Conservation (phyloP, 2,888 invertebrate genomes). For the Metallyticus violacea region DNA sequence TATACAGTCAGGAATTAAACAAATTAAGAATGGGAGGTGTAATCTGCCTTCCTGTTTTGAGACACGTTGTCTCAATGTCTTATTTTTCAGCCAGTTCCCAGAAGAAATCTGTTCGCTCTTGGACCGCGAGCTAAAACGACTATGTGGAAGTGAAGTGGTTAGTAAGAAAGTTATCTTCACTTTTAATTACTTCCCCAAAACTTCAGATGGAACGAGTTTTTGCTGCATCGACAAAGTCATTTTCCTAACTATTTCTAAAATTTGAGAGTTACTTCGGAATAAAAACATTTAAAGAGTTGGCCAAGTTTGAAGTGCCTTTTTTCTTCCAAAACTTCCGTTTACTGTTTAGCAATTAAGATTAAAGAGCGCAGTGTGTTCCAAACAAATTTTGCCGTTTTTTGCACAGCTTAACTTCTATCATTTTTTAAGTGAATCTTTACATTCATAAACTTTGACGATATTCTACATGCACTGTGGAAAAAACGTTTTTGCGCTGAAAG, state of each 20-base stretch:
- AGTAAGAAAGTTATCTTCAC: not conserved
- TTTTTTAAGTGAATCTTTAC: too few relatives aligned
- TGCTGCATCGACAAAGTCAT: not conserved
- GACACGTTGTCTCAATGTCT: not conserved
- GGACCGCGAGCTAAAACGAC: not conserved
- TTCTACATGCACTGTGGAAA: too few relatives aligned
- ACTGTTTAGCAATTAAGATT: not conserved
- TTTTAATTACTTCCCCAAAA: not conserved
- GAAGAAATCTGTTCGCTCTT: not conserved
- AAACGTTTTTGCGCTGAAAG: too few relatives aligned
- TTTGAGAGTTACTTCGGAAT: not conserved
- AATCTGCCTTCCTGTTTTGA: not conserved
- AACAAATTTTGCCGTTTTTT: not conserved
- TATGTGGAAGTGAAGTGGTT: not conserved
- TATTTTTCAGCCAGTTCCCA: not conserved
- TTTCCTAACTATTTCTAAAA: not conserved
- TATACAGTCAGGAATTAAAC: not conserved
- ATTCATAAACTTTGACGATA: too few relatives aligned
- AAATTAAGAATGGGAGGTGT: not conserved
- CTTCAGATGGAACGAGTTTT: not conserved
- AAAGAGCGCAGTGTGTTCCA: not conserved
- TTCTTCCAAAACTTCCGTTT: not conserved
- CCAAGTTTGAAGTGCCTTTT: not conserved
- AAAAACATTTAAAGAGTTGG: not conserved
- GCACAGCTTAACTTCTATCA: not conserved